These are phyloP conservation scores for Magallana angulata DNA, from an alignment of 1,140 invertebrate species.

Conservation along the genomic window DNA sequence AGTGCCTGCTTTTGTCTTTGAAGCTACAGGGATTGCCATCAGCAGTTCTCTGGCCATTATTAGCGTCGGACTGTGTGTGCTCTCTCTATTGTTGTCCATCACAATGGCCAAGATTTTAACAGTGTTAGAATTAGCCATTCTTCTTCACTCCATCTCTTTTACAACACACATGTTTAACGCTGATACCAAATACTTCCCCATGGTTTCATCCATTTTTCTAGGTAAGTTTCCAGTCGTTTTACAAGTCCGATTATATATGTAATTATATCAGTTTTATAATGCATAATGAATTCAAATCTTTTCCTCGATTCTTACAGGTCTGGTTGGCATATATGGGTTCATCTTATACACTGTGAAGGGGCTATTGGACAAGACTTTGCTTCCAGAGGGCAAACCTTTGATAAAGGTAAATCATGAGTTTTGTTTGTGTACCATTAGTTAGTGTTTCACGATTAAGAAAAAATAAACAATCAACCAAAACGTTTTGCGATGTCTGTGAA, in stretches of 20 bases:
- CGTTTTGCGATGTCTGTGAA: too few species aligned
- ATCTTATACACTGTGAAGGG: constrained; percentile 63
- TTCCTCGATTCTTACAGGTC: constrained; percentile 47
- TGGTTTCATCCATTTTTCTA: constrained; percentile 30
- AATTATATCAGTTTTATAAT: background rate
- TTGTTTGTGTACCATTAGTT: too few species aligned
- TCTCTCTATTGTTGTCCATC: background rate
- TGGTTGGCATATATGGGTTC: constrained; percentile 64
- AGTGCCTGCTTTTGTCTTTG: background rate
- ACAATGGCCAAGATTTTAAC: background rate
- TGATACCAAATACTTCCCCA: background rate
- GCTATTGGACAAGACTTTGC: constrained; percentile 50
- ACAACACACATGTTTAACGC: background rate
- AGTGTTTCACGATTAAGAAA: too few species aligned
- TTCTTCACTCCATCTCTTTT: background rate
- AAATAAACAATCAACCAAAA: too few species aligned
- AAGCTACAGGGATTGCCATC: background rate
- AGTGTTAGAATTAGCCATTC: background rate
- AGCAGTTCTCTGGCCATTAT: background rate
- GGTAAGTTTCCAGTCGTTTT: background rate
- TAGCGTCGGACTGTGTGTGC: background rate
- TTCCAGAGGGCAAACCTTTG: constrained; percentile 66
- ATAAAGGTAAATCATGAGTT: constrained; percentile 57
- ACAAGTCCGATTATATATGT: background rate
- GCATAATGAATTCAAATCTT: background rate